Evolutionary conservation across 2,113 vertebrate genomes (phyloP).

Genomic region (Cairina moschata): DNA sequence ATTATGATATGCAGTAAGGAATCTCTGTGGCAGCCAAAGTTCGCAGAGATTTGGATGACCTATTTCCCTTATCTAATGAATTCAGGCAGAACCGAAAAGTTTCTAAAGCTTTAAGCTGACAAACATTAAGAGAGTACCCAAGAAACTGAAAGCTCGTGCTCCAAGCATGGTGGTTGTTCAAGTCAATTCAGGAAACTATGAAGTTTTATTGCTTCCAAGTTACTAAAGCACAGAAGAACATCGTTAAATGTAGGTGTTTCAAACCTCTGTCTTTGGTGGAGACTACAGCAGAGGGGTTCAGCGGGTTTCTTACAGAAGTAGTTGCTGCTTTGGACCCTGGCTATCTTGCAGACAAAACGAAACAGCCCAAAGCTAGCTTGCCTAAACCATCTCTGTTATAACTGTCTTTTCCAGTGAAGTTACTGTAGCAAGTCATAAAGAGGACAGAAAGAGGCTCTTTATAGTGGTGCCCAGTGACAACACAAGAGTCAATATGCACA

Average conservation of each 20-base stretch:
- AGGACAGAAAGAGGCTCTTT: background rate
- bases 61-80: slow-evolving; percentile 67
- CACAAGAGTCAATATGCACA: background rate
- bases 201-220: slow-evolving; percentile 8
- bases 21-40: slow-evolving; percentile 7
- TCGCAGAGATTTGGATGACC: slow-evolving; percentile 39
- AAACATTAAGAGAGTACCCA: slow-evolving; percentile 41
- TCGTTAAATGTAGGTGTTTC: background rate
- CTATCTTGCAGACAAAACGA: background rate
- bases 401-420: background rate
- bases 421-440: background rate
- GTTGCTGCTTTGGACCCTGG: background rate
- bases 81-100: slow-evolving; percentile 49
- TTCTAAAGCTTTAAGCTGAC: slow-evolving; percentile 54
- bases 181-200: slow-evolving; percentile 36
- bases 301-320: background rate
- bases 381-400: background rate
- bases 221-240: slow-evolving; percentile 7
- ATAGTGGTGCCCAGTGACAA: background rate
- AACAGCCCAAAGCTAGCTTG: background rate
- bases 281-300: background rate
- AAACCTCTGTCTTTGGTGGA: background rate
- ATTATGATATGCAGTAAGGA: slow-evolving; percentile 25
- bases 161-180: background rate
- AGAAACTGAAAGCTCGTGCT: slow-evolving; percentile 43